Percentiles rank a stretch among this genome's conserved stretches.
Conservation (phyloP, 2,113 vertebrate genomes). For the Hymenochirus boettgeri region DNA sequence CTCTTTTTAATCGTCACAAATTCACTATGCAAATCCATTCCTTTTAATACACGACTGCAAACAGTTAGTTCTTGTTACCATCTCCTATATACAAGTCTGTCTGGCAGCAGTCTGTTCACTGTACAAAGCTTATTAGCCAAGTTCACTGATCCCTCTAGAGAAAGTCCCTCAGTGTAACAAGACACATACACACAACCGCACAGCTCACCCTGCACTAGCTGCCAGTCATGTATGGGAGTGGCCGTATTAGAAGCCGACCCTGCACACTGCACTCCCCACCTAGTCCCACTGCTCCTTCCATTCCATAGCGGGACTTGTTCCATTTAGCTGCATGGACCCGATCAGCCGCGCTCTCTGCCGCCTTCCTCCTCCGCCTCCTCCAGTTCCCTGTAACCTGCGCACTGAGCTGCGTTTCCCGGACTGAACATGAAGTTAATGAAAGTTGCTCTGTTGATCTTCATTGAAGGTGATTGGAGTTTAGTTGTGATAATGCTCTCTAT, state of each 20-base stretch:
- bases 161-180: too few species aligned
- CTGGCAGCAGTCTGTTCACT: too few species aligned
- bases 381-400: too few species aligned
- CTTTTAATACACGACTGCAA: too few species aligned
- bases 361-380: background rate
- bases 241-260: background rate
- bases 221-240: slow-evolving; percentile 1
- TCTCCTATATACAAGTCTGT: too few species aligned
- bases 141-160: too few species aligned
- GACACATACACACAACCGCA: too few species aligned
- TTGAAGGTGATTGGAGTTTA: slow-evolving; percentile 10
- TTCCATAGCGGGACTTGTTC: background rate
- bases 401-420: too few species aligned
- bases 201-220: background rate
- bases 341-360: background rate
- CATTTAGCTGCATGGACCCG: background rate
- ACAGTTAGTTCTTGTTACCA: too few species aligned
- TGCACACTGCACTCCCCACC: background rate
- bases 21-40: too few species aligned
- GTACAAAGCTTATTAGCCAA: too few species aligned
- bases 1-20: too few species aligned
- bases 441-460: background rate
- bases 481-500: background rate
- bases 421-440: slow-evolving; percentile 1
- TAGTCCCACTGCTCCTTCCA: background rate